Evolutionary conservation across 2,888 invertebrate species (phyloP).

Genomic region (Dicranocentrus wangi): DNA sequence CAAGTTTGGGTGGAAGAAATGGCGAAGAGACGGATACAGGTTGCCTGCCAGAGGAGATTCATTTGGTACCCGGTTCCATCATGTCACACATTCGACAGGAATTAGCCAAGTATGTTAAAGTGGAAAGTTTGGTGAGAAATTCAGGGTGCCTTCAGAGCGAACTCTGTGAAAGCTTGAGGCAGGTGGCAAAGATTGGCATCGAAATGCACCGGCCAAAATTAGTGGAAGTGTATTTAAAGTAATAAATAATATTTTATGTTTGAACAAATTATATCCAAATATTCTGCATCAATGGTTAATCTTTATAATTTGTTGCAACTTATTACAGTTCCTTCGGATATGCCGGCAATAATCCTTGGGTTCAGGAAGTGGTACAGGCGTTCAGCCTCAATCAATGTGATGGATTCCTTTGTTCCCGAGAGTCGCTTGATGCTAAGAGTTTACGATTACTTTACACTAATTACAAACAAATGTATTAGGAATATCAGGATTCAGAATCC

Average conservation of each 20-base stretch:
- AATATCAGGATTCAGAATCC: too few relatives aligned
- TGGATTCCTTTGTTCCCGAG: slow-evolving; percentile 67
- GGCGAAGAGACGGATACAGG: too few relatives aligned
- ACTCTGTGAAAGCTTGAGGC: slow-evolving; percentile 67
- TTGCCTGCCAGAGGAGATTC: slow-evolving; percentile 28
- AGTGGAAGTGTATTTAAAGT: slow-evolving; percentile 37
- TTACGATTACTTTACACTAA: too few relatives aligned
- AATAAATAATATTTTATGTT: not conserved
- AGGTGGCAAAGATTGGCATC: slow-evolving; percentile 20
- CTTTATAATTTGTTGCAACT: slow-evolving; percentile 5
- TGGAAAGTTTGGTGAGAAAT: slow-evolving; percentile 64
- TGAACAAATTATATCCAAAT: not conserved
- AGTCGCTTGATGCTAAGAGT: too few relatives aligned
- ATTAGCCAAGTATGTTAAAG: slow-evolving; percentile 64
- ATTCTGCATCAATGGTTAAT: too few relatives aligned
- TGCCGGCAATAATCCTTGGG: slow-evolving; percentile 69
- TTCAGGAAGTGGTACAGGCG: slow-evolving; percentile 69
- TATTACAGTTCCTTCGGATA: slow-evolving; percentile 67
- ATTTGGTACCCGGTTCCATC: not conserved
- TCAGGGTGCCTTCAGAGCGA: slow-evolving; percentile 71
- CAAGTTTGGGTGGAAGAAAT: too few relatives aligned
- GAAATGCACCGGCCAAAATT: slow-evolving; percentile 9
- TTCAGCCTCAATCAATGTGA: slow-evolving; percentile 67
- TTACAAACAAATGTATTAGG: too few relatives aligned
- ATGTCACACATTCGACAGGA: slow-evolving; percentile 58